Evolutionary conservation across 1,140 invertebrate species (phyloP), one percentile per base, ranked within the genome.

Genomic region (Diuraphis noxia): DNA sequence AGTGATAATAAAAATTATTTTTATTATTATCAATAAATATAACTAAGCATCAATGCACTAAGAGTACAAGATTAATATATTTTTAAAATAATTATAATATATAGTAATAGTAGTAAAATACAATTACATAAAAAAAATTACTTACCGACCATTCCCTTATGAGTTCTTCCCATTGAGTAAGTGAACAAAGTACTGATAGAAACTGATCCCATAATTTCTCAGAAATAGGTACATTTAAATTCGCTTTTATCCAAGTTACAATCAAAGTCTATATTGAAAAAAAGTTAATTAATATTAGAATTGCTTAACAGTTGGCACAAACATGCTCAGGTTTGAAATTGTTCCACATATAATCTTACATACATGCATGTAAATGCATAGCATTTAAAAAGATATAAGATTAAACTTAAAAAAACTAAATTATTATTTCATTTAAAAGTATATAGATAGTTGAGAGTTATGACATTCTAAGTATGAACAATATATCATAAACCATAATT

Each of bases 201-300:
- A 99, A 98, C 93, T 98, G 97, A 94, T 99, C 98, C 99, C 99
- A 99, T 10, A 99, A 94, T 93, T 98, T 96, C 19, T 96, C 95
- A 88, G 96, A 96, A 89, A 98, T 97, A 8, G 97, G 95, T 7
- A 99, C 98, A 94, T 99, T 99, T 92, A 99, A 95, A 94, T 99
- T 99, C 0, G 98, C 98, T 93, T 99, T 98, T 92, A 99, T 99
- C 98, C 98, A 99, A 1, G 98, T 99, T 77, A 99, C 98, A 92
- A 99, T 99, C 30, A 99, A 94, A 2, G 98, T 99, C 95, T 99
- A 96, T 93, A 98, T 94, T 93, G 92, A 92, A 81, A 56, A 89
- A 82, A 79, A 82, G 8, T 10, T 72, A 10, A 72, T 72, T 72
- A 72, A n/a, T 72, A 52, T 36, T 56, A 56, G 43, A 84, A 40